These are phyloP conservation scores for Clarias macrocephalus DNA, from an alignment of 2,113 vertebrate species.

Conservation along the genomic window DNA sequence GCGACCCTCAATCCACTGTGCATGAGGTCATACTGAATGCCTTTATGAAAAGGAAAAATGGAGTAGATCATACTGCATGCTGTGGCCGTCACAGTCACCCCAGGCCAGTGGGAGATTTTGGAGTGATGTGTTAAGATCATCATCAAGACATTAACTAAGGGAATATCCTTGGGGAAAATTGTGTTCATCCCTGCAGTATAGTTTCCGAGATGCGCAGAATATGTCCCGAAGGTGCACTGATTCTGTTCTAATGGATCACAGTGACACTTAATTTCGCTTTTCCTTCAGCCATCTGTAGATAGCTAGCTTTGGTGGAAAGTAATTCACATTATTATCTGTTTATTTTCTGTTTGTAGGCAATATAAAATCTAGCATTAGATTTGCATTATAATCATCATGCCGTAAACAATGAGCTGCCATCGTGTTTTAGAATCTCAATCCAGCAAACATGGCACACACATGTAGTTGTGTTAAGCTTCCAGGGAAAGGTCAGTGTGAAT, in stretches of 20 bases:
- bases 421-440: slow-evolving; percentile 40
- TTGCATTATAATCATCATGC: slow-evolving; percentile 34
- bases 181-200: neutral
- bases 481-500: slow-evolving; percentile 39
- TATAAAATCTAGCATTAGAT: neutral
- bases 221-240: neutral
- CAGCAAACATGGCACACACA: slow-evolving; percentile 11
- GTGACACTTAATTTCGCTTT: neutral
- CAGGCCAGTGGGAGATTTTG: neutral
- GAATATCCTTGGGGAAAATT: neutral
- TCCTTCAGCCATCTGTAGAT: neutral
- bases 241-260: neutral
- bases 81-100: neutral
- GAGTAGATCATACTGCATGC: neutral
- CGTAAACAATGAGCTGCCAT: slow-evolving; percentile 14
- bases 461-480: slow-evolving; percentile 33
- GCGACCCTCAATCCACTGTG: too few species aligned
- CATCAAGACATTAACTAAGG: neutral
- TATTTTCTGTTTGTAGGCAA: neutral
- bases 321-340: neutral
- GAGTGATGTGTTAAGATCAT: neutral
- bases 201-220: neutral
- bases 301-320: neutral
- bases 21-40: neutral
- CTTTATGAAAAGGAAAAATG: neutral